A percentile compares a stretch with the other conserved stretches of the same genome.
Evolutionary conservation across 2,888 invertebrate species (phyloP).

Genomic region (Pristionchus arcanus): DNA sequence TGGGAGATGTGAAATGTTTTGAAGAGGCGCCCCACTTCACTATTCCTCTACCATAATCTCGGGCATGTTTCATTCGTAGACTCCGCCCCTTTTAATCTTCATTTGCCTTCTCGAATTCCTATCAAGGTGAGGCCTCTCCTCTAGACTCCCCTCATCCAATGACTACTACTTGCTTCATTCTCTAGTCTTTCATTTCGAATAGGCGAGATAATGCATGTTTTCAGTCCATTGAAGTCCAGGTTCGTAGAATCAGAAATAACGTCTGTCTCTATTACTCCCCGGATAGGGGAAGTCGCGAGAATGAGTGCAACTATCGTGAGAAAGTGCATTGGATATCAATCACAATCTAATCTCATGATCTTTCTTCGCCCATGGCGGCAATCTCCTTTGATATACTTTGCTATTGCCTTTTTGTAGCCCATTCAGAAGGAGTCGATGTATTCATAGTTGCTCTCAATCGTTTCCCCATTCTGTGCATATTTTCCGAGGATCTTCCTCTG

Average conservation of each 20-base stretch:
- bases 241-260: background rate
- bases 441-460: background rate
- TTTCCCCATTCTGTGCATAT: background rate
- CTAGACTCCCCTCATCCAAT: background rate
- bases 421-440: background rate
- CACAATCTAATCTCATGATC: background rate
- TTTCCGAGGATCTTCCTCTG: background rate
- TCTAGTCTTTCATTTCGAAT: background rate
- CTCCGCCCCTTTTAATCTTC: conserved; percentile 22
- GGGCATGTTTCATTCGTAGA: conserved; percentile 5
- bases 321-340: background rate
- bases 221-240: background rate
- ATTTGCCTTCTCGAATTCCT: background rate
- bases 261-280: background rate
- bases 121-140: background rate
- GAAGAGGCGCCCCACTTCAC: background rate
- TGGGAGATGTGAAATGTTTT: background rate
- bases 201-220: background rate
- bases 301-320: background rate
- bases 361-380: background rate
- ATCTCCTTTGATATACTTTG: background rate
- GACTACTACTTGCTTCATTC: background rate
- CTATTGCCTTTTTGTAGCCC: background rate
- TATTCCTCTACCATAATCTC: background rate
- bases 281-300: background rate